A percentile compares a stretch with the other conserved stretches of the same genome.
Conservation (phyloP, 1,140 invertebrate genomes). For the Portunus trituberculatus region DNA sequence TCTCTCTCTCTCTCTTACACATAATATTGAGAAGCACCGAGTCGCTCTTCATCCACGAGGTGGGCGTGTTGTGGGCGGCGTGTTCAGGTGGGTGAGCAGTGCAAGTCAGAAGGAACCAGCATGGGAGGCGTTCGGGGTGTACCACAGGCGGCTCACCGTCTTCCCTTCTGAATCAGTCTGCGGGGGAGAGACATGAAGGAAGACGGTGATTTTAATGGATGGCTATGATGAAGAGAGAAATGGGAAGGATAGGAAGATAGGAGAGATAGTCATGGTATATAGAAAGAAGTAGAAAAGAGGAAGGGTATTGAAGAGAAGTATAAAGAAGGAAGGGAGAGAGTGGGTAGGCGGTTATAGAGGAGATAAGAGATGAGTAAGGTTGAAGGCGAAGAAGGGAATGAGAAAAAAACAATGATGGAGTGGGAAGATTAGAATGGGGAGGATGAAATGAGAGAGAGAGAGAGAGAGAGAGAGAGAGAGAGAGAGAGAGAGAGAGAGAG, state of each 20-base stretch:
- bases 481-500: too few species aligned
- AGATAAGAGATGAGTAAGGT: background rate
- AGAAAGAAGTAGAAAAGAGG: background rate
- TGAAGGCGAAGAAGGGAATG: too few species aligned
- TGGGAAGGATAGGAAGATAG: background rate
- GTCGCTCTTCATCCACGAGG: slow-evolving; percentile 44
- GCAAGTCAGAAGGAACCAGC: slow-evolving; percentile 55
- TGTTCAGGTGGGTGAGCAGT: slow-evolving; percentile 62
- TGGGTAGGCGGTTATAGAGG: background rate
- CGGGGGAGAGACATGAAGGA: too few species aligned
- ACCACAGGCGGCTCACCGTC: slow-evolving; percentile 65
- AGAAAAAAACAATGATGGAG: too few species aligned
- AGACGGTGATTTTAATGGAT: too few species aligned
- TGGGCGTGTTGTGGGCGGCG: slow-evolving; percentile 33
- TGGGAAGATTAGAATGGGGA: too few species aligned
- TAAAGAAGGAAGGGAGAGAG: background rate
- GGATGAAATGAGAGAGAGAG: too few species aligned
- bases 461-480: too few species aligned
- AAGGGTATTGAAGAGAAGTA: background rate
- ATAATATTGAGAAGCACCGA: slow-evolving; percentile 53
- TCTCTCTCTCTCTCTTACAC: slow-evolving; percentile 48
- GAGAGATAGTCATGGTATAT: background rate
- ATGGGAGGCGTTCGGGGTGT: slow-evolving; percentile 46
- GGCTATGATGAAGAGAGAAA: too few species aligned
- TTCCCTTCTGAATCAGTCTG: slow-evolving; percentile 59